These are phyloP conservation scores for Lepus timidus DNA, from an alignment of 2,113 vertebrate species.

Conservation along the genomic window DNA sequence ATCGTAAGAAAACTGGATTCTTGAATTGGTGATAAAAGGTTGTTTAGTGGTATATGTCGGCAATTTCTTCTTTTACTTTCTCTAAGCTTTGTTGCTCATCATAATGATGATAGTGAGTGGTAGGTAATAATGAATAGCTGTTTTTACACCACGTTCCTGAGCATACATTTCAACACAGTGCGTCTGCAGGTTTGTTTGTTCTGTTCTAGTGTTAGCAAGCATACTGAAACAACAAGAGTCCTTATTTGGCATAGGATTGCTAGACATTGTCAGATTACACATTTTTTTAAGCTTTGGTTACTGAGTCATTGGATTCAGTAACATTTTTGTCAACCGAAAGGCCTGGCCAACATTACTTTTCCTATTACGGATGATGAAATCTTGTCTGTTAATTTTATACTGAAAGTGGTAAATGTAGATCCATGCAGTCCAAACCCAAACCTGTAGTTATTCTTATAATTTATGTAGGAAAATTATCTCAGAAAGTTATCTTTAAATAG, in stretches of 20 bases:
- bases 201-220: not conserved
- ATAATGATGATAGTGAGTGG: not conserved
- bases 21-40: not conserved
- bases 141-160: not conserved
- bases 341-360: constrained; percentile 56
- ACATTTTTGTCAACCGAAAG: constrained; percentile 39
- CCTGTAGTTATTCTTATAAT: constrained; percentile 58
- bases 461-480: constrained; percentile 59
- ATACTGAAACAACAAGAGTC: not conserved
- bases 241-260: constrained; percentile 27
- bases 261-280: constrained; percentile 45
- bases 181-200: not conserved
- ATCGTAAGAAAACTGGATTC: not conserved
- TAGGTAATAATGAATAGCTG: not conserved
- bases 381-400: constrained; percentile 66
- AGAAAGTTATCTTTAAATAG: not conserved
- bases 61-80: not conserved
- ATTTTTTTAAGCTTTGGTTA: constrained; percentile 70
- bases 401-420: constrained; percentile 73
- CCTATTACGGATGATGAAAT: constrained; percentile 66
- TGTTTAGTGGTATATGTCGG: not conserved
- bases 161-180: not conserved
- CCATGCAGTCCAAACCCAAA: constrained; percentile 52
- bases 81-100: not conserved
- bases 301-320: constrained; percentile 54